Evolutionary conservation across 2,888 invertebrate genomes (phyloP).

Genomic region (Chrysina gloriosa): DNA sequence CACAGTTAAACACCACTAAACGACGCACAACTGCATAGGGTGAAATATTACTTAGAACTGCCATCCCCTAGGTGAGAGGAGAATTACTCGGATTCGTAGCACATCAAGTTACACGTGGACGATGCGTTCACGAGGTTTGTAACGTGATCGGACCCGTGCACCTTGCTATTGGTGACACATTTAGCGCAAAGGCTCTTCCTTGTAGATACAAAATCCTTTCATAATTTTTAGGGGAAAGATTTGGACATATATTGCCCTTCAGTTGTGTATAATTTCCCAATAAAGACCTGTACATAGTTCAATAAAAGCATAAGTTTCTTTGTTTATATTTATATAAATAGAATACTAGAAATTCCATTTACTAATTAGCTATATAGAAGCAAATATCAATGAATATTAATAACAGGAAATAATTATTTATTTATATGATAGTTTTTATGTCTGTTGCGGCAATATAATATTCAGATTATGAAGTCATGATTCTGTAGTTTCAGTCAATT

Average conservation of each 20-base stretch:
- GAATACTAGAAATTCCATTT: slow-evolving; percentile 24
- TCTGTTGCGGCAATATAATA: background rate
- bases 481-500: background rate
- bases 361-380: slow-evolving; percentile 22
- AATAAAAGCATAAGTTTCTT: background rate
- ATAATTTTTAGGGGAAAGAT: too few species aligned
- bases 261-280: background rate
- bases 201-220: too few species aligned
- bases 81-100: slow-evolving; percentile 60
- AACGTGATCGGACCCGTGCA: slow-evolving; percentile 65
- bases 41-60: slow-evolving; percentile 62
- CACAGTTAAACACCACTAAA: slow-evolving; percentile 26
- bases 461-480: slow-evolving; percentile 26
- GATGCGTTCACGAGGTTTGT: slow-evolving; percentile 58
- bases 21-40: slow-evolving; percentile 58
- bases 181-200: too few species aligned
- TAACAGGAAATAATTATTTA: slow-evolving; percentile 39
- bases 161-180: slow-evolving; percentile 58
- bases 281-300: background rate
- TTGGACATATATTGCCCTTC: background rate
- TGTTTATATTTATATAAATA: slow-evolving; percentile 32
- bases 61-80: slow-evolving; percentile 61
- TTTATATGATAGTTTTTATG: slow-evolving; percentile 11
- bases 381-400: slow-evolving; percentile 35
- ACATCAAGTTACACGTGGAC: slow-evolving; percentile 65